Evolutionary conservation across 2,113 vertebrate species (phyloP), one percentile per base, ranked within the genome.

Genomic region (Columba janthina): DNA sequence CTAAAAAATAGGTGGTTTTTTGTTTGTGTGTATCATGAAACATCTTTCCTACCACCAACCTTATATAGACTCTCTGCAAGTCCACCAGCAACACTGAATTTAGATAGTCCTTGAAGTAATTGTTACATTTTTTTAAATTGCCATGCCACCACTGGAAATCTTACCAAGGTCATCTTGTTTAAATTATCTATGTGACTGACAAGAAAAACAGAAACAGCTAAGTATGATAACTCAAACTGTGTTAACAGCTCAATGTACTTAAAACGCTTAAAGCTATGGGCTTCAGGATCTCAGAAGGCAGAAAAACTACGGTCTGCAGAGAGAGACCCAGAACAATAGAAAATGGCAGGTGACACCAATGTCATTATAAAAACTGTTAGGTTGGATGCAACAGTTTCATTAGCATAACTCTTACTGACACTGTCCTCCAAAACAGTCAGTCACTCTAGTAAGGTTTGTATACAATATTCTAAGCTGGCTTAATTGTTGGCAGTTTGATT

Each of bases 91-190:
- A 40, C 60, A 65, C n/a, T 38, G 82, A 90, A 90, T 91, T 89
- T 80, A 54, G 96, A 80, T 38, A 80, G 58, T 42, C 40, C 32
- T 89, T 67, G 40, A 75, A 89, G 50, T 61, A 13, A 85, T 89
- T 82, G 56, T 91, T 86, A 50, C 10, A 73, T 79, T 53, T 71
- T 62, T 73, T 82, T 81, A 90, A 96, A 91, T 91, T 94, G 71
- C 58, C 5, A 0, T 93, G 90, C n/a, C 71, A 77, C 64, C 77
- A 71, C 53, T 82, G 65, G 82, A 93, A 95, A 74, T 67, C 75
- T 77, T 66, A 66, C 38, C 60, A 83, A 94, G 85, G 67, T 94
- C 71, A 93, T 42, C 22, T 44, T 44, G 3, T 7, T 83, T 90
- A 86, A 77, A 91, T 90, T 77, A 77, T 57, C 65, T 14, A 24